Base-by-base conservation (phyloP, 2,888 invertebrate genomes). In the Heliconius ismenius region DNA sequence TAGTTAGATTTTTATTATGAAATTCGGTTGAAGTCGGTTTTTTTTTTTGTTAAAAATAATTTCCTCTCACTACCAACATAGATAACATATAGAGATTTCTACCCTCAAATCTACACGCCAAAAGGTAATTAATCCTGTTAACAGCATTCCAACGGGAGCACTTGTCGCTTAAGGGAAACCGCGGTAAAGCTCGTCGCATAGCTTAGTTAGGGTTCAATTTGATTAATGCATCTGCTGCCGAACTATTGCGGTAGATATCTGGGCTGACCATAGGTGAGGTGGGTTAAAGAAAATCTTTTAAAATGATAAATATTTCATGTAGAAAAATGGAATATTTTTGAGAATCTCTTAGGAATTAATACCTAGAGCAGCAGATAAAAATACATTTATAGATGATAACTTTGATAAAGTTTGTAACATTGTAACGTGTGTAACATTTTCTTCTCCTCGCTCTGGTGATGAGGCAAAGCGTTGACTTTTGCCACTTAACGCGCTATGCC, bases 41-140 rank as follows among this genome's bases (percentile, higher is more conserved):
- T 0, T 4, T 32, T 7, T 32, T 6, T 32, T 7, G 9, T 32
- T 32, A 32, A 32, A 32, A 32, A 32, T 32, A 7, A 32, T 32
- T 15, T 9, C 32, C 21, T 70, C 54, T 13, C n/a, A 2, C 26
- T 24, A 39, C 11, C 2, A 26, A 36, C 18, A 32, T 72, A 15
- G n/a, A 58, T 72, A 36, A 3, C 60, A n/a, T 60, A 24, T 4
- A n/a, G 18, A 39, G 21, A 72, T 62, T 69, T 32, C 49, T 4
- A 62, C 62, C 60, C 18, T 62, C 60, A 1, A 62, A n/a, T 58
- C 60, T 26, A 39, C 58, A 72, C 24, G 58, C 26, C 74, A 36
- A 67, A 58, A 67, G 67, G 60, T 74, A 74, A 74, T 74, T 74
- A 74, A 74, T 74, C 36, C 67, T 28, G 43, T 75, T 60, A 68